These are phyloP conservation scores for Eurosta solidaginis DNA, from an alignment of 1,140 invertebrate genomes.

Conservation along the genomic window DNA sequence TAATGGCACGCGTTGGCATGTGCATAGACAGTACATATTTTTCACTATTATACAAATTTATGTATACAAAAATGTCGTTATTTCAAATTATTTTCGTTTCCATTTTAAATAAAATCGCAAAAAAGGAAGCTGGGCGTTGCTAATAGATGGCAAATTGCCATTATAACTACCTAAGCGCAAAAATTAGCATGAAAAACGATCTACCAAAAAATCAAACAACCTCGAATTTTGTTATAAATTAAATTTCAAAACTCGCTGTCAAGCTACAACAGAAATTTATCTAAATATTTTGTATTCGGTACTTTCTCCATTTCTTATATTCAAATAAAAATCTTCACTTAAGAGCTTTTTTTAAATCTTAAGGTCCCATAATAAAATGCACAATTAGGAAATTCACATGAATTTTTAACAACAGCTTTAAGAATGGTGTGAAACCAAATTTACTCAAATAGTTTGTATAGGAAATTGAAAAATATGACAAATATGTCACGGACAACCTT, in stretches of 20 bases:
- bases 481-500: too few relatives aligned
- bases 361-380: too few relatives aligned
- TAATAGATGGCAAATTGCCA: background rate
- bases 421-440: too few relatives aligned
- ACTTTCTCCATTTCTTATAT: background rate
- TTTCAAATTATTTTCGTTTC: background rate
- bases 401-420: background rate
- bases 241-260: constrained; percentile 13
- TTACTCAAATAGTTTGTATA: too few relatives aligned
- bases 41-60: background rate
- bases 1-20: background rate
- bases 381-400: background rate
- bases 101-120: background rate
- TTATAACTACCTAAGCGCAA: constrained; percentile 20
- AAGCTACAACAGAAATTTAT: background rate
- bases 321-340: too few relatives aligned
- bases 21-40: background rate
- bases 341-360: too few relatives aligned
- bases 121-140: constrained; percentile 4
- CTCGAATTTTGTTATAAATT: background rate
- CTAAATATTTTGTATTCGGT: background rate
- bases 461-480: too few relatives aligned
- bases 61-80: background rate
- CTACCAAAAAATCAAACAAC: background rate
- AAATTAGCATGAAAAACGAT: constrained; percentile 3